These are phyloP conservation scores for Nomada ferruginata DNA, from an alignment of 2,888 invertebrate genomes.

Conservation along the genomic window DNA sequence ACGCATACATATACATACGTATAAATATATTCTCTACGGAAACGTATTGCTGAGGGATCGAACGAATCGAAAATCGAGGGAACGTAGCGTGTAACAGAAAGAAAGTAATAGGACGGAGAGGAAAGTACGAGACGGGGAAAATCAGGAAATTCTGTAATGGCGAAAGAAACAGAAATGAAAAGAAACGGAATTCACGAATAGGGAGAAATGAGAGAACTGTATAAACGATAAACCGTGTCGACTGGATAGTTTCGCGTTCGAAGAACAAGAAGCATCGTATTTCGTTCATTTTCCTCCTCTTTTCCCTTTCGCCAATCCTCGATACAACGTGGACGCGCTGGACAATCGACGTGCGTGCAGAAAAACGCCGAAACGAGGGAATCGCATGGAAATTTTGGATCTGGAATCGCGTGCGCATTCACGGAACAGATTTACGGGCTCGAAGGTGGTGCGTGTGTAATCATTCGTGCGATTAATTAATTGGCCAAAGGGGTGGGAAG, in stretches of 20 bases:
- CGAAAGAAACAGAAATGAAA: too few species aligned
- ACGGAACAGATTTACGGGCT: too few species aligned
- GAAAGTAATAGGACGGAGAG: background rate
- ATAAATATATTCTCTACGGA: conserved; percentile 25
- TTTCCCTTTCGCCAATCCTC: background rate
- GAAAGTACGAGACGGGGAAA: background rate
- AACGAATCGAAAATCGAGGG: conserved; percentile 37
- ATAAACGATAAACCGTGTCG: conserved; percentile 6
- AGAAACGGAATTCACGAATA: too few species aligned
- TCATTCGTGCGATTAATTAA: background rate
- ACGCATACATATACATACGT: conserved; percentile 48
- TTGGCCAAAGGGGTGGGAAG: background rate
- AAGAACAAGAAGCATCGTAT: background rate
- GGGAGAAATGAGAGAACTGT: background rate
- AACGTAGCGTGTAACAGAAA: conserved; percentile 18
- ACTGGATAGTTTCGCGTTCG: conserved; percentile 8
- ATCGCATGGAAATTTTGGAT: too few species aligned
- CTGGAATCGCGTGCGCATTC: too few species aligned
- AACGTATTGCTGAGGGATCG: conserved; percentile 28
- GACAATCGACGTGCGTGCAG: background rate
- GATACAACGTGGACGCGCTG: conserved; percentile 1
- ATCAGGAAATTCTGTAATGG: background rate
- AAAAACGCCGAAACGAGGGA: background rate
- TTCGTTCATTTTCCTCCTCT: conserved; percentile 14
- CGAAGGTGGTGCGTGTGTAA: too few species aligned